These are phyloP conservation scores for Trachymyrmex cornetzi DNA, from an alignment of 1,140 invertebrate genomes.

Conservation along the genomic window DNA sequence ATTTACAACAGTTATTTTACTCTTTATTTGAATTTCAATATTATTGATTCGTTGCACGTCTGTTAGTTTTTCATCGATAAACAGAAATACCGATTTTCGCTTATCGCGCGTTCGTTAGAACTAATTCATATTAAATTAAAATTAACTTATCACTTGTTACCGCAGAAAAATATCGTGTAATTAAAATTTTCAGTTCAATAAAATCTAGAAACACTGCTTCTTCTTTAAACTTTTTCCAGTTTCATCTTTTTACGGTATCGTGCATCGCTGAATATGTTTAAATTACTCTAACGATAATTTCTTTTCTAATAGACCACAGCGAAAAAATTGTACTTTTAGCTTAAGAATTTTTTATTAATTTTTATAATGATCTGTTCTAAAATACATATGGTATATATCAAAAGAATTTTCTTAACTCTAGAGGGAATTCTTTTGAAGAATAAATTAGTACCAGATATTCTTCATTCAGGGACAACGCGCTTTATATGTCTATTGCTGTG, in stretches of 20 bases:
- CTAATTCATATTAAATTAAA: conserved; percentile 60
- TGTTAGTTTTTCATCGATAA: conserved; percentile 61
- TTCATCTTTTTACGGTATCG: background rate
- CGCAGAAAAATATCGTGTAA: background rate
- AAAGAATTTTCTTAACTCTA: too few species aligned
- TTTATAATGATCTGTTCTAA: too few species aligned
- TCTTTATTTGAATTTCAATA: conserved; percentile 52
- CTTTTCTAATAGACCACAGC: background rate
- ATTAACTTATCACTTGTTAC: conserved; percentile 50
- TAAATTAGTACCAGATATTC: too few species aligned
- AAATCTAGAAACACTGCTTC: conserved; percentile 29
- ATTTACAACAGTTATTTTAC: conserved; percentile 57
- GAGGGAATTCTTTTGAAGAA: too few species aligned
- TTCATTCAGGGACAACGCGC: background rate
- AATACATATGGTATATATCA: too few species aligned
- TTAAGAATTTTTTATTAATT: too few species aligned
- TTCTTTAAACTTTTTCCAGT: background rate
- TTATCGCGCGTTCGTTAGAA: conserved; percentile 53
- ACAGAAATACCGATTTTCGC: conserved; percentile 51
- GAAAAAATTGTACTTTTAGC: too few species aligned
- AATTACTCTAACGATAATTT: too few species aligned
- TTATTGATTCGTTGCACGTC: conserved; percentile 57
- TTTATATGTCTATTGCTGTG: too few species aligned
- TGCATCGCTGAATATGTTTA: background rate
- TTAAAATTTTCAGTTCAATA: conserved; percentile 39